Evolutionary conservation across 2,113 vertebrate genomes (phyloP), one percentile per base, ranked within the genome.

Genomic region (Petroica traversi): DNA sequence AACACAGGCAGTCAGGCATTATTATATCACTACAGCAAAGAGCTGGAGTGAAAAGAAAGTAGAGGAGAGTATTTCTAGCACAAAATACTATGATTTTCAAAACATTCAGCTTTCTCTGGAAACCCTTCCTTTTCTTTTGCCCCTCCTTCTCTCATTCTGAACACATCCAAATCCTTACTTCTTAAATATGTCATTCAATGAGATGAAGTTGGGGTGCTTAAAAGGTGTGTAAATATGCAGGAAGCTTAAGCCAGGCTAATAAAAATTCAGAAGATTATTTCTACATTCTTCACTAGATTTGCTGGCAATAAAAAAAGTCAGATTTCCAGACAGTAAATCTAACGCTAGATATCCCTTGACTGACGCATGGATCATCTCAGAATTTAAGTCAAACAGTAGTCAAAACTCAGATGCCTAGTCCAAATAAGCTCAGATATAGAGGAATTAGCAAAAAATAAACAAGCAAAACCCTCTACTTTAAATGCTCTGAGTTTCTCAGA

Each of bases 381-480:
- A 91, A 94, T 89, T 89, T 69, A 91, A 95, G 73, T 92, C 80
- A 94, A 96, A 82, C 86, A 89, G 93, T 61, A 93, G 95, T 72
- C 4, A 10, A 93, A 82, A 88, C 40, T 73, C 55, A 85, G 52
- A 92, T 59, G 57, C 41, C 26, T 84, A 62, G 34, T 77, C 76
- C 76, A 93, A 95, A 93, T 77, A 94, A 94, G 76, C 36, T 57
- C 68, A 85, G 66, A 93, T 83, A 61, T 15, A 52, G 31, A 82
- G 54, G 84, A 87, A 94, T 88, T 82, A 79, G 68, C 58, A 80
- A 88, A 88, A 90, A 76, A 59, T 62, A 96, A 95, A 92, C 69
- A 81, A 84, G 67, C 25, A 78, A 87, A 91, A 95, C 45, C 0
- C 8, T 4, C 38, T 25, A 61, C 23, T 72, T 40, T 48, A 92